Evolutionary conservation across 2,888 invertebrate genomes (phyloP).

Genomic region (Ornithoptera alexandrae): DNA sequence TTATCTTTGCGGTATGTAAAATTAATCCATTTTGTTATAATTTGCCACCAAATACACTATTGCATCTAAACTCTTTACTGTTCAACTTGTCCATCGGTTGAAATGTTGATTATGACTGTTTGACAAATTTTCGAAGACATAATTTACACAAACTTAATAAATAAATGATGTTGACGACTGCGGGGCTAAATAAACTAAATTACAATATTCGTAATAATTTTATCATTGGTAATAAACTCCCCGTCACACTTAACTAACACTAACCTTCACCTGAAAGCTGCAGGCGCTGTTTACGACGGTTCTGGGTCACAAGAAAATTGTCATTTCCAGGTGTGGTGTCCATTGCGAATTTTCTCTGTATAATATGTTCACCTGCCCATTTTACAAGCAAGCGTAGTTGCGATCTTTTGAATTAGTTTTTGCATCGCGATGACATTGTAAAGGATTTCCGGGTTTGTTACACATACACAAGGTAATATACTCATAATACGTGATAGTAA

Average conservation of each 20-base stretch:
- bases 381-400: conserved; percentile 26
- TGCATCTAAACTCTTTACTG: too few species aligned
- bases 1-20: too few species aligned
- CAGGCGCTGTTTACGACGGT: conserved; percentile 16
- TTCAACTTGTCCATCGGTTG: too few species aligned
- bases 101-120: too few species aligned
- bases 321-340: conserved; percentile 55
- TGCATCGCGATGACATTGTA: conserved; percentile 45
- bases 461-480: neutral
- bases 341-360: conserved; percentile 55
- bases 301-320: conserved; percentile 54
- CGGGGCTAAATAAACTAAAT: too few species aligned
- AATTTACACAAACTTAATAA: too few species aligned
- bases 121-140: too few species aligned
- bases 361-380: conserved; percentile 53
- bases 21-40: too few species aligned
- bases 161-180: too few species aligned
- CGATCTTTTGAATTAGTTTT: conserved; percentile 50
- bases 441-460: conserved; percentile 48
- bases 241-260: conserved; percentile 10
- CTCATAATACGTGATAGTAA: neutral
- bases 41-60: too few species aligned
- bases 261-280: conserved; percentile 14
- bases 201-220: neutral
- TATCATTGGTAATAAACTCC: neutral